A percentile compares a stretch with the other conserved stretches of the same genome.
phyloP scores from a whole-genome alignment of 2,888 invertebrate genomes.

The Lycophotia porphyrea region DNA sequence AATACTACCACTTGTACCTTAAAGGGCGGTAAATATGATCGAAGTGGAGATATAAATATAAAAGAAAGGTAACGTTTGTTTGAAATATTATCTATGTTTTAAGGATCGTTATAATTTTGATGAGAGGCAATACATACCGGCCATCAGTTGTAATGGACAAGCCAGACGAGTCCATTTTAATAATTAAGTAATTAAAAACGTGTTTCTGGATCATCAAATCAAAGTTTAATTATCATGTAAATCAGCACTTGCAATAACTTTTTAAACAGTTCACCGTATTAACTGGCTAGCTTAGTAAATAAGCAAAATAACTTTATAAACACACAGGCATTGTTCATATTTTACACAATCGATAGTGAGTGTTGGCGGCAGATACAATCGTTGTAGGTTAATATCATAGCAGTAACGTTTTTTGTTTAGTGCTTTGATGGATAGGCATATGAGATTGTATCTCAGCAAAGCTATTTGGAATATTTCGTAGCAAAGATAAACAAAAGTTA shows the following conservation, averaged over 20 bases:
- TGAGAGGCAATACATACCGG: background rate
- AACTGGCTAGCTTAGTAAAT: constrained; percentile 40
- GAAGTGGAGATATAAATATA: background rate
- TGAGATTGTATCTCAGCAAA: constrained; percentile 29
- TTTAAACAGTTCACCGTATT: constrained; percentile 51
- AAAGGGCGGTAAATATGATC: background rate
- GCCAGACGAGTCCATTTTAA: background rate
- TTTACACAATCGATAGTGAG: constrained; percentile 59
- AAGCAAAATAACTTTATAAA: constrained; percentile 56
- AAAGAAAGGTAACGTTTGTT: background rate
- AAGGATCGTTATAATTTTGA: background rate
- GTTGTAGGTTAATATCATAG: constrained; percentile 61
- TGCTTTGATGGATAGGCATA: constrained; percentile 25
- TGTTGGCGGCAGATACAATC: constrained; percentile 52
- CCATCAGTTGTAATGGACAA: background rate
- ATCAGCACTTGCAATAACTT: constrained; percentile 59
- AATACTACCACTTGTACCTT: background rate
- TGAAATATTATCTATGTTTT: background rate
- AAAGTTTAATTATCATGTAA: constrained; percentile 27
- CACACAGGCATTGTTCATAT: constrained; percentile 58
- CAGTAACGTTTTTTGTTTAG: constrained; percentile 46
- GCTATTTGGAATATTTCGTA: constrained; percentile 1
- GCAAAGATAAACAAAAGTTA: background rate
- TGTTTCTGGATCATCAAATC: constrained; percentile 11
- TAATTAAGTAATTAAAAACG: background rate